Evolutionary conservation across 2,888 invertebrate species (phyloP).

Genomic region (Imbricaverruca yamaguchii): DNA sequence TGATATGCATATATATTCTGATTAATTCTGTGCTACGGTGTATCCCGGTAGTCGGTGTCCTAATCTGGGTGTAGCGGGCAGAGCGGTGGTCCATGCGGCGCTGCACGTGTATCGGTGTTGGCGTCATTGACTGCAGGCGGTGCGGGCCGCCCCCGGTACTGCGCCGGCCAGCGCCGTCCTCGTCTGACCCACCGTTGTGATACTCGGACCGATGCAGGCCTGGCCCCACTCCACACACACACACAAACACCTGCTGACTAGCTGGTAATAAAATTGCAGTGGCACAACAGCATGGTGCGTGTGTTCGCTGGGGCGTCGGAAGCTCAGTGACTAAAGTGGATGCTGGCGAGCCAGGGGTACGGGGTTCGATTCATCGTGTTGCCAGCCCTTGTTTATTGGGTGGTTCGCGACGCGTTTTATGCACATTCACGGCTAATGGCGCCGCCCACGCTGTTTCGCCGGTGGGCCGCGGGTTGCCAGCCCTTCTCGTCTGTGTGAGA

Average conservation of each 20-base stretch:
- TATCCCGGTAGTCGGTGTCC: background rate
- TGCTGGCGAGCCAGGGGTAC: no score
- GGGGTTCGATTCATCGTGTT: no score
- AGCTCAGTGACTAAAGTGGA: no score
- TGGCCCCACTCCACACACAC: background rate
- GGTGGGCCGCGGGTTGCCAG: no score
- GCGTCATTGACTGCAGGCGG: background rate
- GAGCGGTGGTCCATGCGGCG: background rate
- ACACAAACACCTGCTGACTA: background rate
- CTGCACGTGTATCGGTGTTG: background rate
- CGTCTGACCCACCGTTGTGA: background rate
- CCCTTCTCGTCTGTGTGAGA: no score
- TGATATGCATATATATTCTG: constrained; percentile 18
- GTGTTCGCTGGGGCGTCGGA: background rate
- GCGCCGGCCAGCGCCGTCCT: background rate
- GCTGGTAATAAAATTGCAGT: constrained; percentile 20
- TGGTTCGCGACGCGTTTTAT: no score
- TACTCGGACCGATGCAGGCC: background rate
- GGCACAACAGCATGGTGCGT: background rate
- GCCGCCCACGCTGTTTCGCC: no score
- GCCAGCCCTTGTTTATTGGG: no score
- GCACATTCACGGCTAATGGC: no score
- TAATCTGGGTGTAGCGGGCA: background rate
- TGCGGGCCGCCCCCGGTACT: no score
- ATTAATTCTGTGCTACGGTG: background rate